Evolutionary conservation across 2,113 vertebrate genomes (phyloP), one percentile per base, ranked within the genome.

Genomic region (Hemicordylus capensis): DNA sequence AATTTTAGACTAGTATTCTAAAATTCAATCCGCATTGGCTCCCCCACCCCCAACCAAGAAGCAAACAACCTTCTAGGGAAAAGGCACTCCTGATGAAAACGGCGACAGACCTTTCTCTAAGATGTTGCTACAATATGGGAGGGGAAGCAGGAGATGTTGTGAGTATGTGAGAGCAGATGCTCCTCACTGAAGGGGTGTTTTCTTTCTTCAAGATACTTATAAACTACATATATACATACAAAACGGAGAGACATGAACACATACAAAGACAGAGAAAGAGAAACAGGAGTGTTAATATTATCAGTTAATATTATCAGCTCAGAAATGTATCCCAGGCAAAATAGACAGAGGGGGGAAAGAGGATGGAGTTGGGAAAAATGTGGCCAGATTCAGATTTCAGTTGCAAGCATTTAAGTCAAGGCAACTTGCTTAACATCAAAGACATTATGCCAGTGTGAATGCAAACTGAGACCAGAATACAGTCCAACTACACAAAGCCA

Each of bases 171-270:
- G 85, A 75, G 69, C 78, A 51, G 64, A 70, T 61, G 67, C 66
- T 72, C 86, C 81, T 78, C 66, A 83, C 80, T 63, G 75, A 63
- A 34, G 11, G 39, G 24, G 80, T 78, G 67, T 56, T 82, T 83
- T 83, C 86, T 87, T 83, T 83, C 84, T 85, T 85, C 84, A 73
- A 83, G 80, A 63, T 83, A 87, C 46, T 78, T 78, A 78, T 72
- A 75, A 63, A 73, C 58, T 54, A 37, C 67, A 73, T 12, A 51
- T 51, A 51, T 75, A 77, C 20, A 31, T 42, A 87, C 64, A 83
- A 63, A 73, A 87, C 48, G 76, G 64, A 80, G 58, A 87, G 80
- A 83, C 64, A n/a, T 58, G 58, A 70, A 87, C 80, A 86, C 70
- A 76, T 67, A 87, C 64, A 83, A 39, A 87, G 75, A 83, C 64